Percentiles rank a stretch among this genome's conserved stretches.
Evolutionary conservation across 2,797 vertebrate genomes (phyloP).

Genomic region (Mastacembelus armatus): DNA sequence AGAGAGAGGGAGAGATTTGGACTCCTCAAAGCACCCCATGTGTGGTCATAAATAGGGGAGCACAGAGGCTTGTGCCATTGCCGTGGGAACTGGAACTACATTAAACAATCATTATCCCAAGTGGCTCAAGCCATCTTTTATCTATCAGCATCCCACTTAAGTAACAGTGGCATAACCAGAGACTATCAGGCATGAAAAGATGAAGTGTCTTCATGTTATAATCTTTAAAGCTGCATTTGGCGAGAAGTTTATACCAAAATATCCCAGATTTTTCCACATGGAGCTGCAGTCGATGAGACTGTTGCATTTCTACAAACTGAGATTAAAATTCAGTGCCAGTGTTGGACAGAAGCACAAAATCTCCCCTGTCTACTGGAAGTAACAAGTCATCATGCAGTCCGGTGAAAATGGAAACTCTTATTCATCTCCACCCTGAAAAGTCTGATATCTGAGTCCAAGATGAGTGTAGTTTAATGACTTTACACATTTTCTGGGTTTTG

Average conservation of each 20-base stretch:
- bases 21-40: constrained; percentile 58
- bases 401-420: constrained; percentile 1
- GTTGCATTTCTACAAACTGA: not conserved
- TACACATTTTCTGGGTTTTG: constrained; percentile 37
- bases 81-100: constrained; percentile 77
- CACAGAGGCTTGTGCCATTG: constrained; percentile 54
- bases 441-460: constrained; percentile 18
- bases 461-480: constrained; percentile 40
- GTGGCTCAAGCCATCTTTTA: constrained; percentile 65
- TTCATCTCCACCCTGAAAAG: constrained; percentile 15
- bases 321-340: not conserved
- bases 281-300: constrained; percentile 4
- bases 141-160: constrained; percentile 71
- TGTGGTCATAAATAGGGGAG: constrained; percentile 68
- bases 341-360: constrained; percentile 5
- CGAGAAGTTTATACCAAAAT: constrained; percentile 41
- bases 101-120: constrained; percentile 77
- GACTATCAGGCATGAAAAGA: constrained; percentile 39
- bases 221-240: constrained; percentile 51
- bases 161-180: constrained; percentile 49
- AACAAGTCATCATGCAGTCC: not conserved
- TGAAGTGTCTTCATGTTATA: constrained; percentile 46
- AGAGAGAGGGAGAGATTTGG: constrained; percentile 51
- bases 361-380: not conserved
- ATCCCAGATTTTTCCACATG: constrained; percentile 8